phyloP scores from a whole-genome alignment of 2,113 vertebrate species.

The Hoplias malabaricus region DNA sequence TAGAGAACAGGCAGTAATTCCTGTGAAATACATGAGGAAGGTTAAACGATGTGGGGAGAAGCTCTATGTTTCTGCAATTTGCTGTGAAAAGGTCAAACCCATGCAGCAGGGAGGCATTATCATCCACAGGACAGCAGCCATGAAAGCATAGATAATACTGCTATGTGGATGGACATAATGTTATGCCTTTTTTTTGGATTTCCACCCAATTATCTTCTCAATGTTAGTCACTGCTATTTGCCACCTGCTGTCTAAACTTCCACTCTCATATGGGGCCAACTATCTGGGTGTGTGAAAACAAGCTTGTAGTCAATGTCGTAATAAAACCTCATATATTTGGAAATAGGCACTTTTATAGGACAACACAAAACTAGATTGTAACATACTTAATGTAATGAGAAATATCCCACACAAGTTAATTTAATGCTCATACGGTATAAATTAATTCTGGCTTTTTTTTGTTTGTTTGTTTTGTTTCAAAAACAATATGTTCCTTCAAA shows the following conservation, averaged over 20 bases:
- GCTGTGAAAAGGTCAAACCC: conserved; percentile 33
- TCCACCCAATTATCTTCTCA: neutral
- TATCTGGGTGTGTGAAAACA: too few relatives aligned
- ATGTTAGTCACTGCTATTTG: neutral
- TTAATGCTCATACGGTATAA: too few relatives aligned
- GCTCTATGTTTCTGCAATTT: conserved; percentile 16
- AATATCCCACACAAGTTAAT: too few relatives aligned
- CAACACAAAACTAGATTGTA: too few relatives aligned
- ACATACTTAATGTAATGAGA: too few relatives aligned
- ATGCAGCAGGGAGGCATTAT: neutral
- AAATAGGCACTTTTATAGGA: too few relatives aligned
- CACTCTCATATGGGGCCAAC: too few relatives aligned
- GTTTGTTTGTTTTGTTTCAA: too few relatives aligned
- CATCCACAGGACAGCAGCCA: neutral
- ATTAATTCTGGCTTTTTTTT: too few relatives aligned
- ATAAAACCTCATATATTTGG: too few relatives aligned
- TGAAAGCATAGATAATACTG: neutral
- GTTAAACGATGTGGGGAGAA: conserved; percentile 22
- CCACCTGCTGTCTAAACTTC: neutral
- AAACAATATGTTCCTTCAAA: too few relatives aligned
- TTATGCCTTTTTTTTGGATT: neutral
- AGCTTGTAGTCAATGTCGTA: too few relatives aligned
- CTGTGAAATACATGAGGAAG: conserved; percentile 3
- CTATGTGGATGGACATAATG: neutral
- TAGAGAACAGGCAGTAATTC: conserved; percentile 2